phyloP scores from a whole-genome alignment of 92 coral and sea anemone genomes.

The Zoanthus sansibaricus region DNA sequence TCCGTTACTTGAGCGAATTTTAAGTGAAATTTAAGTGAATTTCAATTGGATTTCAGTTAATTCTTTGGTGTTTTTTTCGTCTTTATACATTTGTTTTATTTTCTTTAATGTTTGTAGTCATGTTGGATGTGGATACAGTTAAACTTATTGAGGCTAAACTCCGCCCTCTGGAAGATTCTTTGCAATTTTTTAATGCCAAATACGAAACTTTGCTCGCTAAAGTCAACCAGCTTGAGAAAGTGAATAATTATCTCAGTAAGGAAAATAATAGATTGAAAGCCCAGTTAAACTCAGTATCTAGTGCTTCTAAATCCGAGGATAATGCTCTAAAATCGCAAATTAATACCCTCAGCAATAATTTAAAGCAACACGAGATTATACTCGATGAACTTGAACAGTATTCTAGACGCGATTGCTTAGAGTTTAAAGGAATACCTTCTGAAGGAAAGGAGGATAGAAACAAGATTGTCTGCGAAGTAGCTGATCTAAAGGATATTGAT shows the following conservation, averaged over 20 bases:
- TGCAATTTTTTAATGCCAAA: slow-evolving; percentile 21
- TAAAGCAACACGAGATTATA: not conserved
- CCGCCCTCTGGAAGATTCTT: not conserved
- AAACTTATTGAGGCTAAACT: too few species aligned
- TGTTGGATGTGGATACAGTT: too few species aligned
- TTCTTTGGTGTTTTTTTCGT: too few species aligned
- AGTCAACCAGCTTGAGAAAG: not conserved
- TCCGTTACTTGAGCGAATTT: too few species aligned
- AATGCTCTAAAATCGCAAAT: not conserved
- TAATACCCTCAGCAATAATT: not conserved
- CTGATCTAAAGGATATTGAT: not conserved
- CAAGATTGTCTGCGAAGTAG: not conserved
- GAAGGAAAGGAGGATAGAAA: not conserved
- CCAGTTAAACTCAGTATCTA: slow-evolving; percentile 6
- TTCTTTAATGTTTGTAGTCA: too few species aligned
- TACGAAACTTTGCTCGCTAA: not conserved
- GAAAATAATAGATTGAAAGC: not conserved
- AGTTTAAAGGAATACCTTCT: not conserved
- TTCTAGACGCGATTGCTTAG: too few species aligned
- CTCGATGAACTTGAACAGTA: not conserved
- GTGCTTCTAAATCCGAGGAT: not conserved
- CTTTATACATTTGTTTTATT: too few species aligned
- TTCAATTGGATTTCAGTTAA: too few species aligned
- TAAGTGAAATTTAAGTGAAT: too few species aligned
- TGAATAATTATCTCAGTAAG: slow-evolving; percentile 7